Base-by-base conservation (phyloP, 2,888 invertebrate genomes). In the Erynnis tages region DNA sequence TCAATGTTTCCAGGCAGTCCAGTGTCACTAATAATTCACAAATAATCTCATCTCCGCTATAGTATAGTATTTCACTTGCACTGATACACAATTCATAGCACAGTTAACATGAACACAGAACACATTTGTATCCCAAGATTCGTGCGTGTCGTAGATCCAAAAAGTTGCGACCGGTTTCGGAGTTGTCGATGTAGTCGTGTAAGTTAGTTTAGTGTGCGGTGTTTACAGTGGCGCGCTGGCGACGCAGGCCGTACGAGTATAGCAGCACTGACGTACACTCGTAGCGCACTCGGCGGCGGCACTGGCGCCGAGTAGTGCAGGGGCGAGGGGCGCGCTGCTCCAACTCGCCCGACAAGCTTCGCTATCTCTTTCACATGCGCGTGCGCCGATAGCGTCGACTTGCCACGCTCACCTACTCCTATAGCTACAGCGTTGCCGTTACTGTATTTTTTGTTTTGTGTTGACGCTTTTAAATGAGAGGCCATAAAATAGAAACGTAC, bases 381-480 rank as follows among this genome's bases (percentile, higher is more conserved):
- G 76, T 79, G 83, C 87, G 86, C 68, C 79, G 83, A 80, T 76
- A 77, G 82, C 86, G 85, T 69, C 79, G 84, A n/a, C n/a, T 71
- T 83, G 82, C 83, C 79, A 80, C 79, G 79, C 79, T 80, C 73
- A 66, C 71, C 67, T 69, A 68, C n/a, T 67, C 66, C 67, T 67
- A 69, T 67, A 66, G 71, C 71, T 70, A 74, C 72, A 67, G 61
- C 79, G 81, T 81, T 81, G 81, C 85, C 78, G 78, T 67, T 59
- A 65, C 67, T 58, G 60, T 71, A 67, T 78, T 84, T 86, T 85
- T 82, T 82, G 79, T 84, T 82, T 82, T 82, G 70, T 80, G 74
- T 84, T 84, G 80, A 82, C 76, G 83, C 78, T 80, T 78, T 71
- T 72, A 83, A 82, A 82, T 79, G 76, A 82, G 79, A 77, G 80